Evolutionary conservation across 2,113 vertebrate genomes (phyloP), one percentile per base, ranked within the genome.

Genomic region (Strix aluco): DNA sequence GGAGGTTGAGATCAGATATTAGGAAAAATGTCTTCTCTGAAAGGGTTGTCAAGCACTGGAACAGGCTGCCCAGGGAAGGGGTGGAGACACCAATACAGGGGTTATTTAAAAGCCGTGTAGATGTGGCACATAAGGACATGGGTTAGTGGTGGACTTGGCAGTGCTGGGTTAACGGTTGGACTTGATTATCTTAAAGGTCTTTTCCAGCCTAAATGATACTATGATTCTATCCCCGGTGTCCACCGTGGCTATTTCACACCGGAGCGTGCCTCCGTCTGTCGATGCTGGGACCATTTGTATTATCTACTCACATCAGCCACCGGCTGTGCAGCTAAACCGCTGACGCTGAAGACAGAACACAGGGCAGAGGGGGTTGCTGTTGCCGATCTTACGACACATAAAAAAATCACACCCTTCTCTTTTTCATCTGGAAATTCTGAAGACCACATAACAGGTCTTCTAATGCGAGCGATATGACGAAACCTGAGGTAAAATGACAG

Each of bases 401-500:
- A 20, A 27, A 44, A n/a, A 27, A 30, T 15, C 38, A 17, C 36
- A 16, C 2, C 10, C 22, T 21, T 11, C 29, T 34, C 67, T 3
- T 30, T n/a, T 20, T 34, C 51, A 29, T 3, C 59, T 29, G 27
- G 51, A 26, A 1, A 3, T 52, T 5, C 72, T 55, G 63, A 62
- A 58, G 46, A 15, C 9, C 3, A 1, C 2, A 1, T 3, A 29
- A 10, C 19, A 21, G 47, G 11, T 15, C 52, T 5, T 40, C 62
- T 61, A 34, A 0, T 5, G 46, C 4, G 46, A n/a, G 46, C 0
- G 2, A 5, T 2, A 21, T 3, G 49, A 27, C 13, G 4, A 13
- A 63, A 14, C 21, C 44, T 9, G 46, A 38, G 59, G 26, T 55
- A 22, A 22, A 52, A 67, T 17, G 38, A 55, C 22, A 32, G 34